Evolutionary conservation across 1,140 invertebrate genomes (phyloP), one percentile per base, ranked within the genome.

Genomic region (Drosophila neocordata): DNA sequence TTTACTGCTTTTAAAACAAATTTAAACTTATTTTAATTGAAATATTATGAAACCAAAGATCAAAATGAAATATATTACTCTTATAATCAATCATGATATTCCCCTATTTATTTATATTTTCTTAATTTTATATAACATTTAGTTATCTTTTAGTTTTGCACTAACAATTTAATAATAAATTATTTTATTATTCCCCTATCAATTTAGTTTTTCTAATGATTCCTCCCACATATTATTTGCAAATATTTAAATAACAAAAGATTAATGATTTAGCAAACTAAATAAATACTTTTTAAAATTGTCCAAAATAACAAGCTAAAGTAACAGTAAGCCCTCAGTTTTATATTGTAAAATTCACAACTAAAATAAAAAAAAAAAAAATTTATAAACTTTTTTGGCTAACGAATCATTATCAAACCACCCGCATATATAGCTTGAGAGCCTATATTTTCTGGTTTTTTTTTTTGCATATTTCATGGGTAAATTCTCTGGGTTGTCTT

Each of bases 351-450:
- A 38, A 73, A 65, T 65, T 69, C 37, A 31, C 63, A 22, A 68
- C 83, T 83, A 51, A 75, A 72, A 65, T 64, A 79, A 83, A 71
- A 7, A 31, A 31, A 24, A 31, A 31, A 31, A 31, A 31, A 31
- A 6, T 7, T 31, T 82, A 31, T 74, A 15, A 11, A 8, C 35
- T 27, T 38, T 38, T 20, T 73, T 76, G 69, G 73, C 73, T 55
- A 71, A 74, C 70, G 60, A 68, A 24, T 38, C 20, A 27, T 53
- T 56, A 65, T 31, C 58, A 58, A 66, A 66, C 82, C 82, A 85
- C 81, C 81, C 81, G 82, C 81, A 85, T 85, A 57, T 71, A 64
- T 66, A n/a, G 64, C 63, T 75, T 64, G 48, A 57, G 38, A 59
- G 65, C 65, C 56, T 61, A n/a, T 13, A 18, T 44, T 37, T 75